Evolutionary conservation across 2,797 vertebrate species (phyloP), one percentile per base, ranked within the genome.

Genomic region (Psittacula derbiana): DNA sequence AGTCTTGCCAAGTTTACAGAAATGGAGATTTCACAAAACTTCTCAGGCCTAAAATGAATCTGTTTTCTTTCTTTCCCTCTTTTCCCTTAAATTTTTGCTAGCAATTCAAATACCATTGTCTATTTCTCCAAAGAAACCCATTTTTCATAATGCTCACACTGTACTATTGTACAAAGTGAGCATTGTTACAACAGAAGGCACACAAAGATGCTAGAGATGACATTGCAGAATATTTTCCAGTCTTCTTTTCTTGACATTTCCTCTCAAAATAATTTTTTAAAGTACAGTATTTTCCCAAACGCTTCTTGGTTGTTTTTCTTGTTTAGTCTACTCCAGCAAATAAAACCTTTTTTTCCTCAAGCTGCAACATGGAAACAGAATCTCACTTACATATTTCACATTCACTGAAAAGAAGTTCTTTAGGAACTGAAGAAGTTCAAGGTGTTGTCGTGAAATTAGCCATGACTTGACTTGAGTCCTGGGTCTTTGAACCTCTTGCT

Each of bases 1-100:
- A 97, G 97, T 98, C 98, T 98, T 98, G 97, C 98, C 97, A 98
- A 86, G 92, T 97, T 97, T 85, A 76, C 80, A 97, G 95, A 97
- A 97, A 97, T 94, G 73, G 95, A 91, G 85, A 86, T 97, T 97
- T 98, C 95, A 97, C 80, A 94, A 94, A 98, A 97, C 89, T 94
- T 96, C 80, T 98, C 81, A 96, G 94, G 90, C 72, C 79, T 60
- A n/a, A 86, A 94, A 95, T 97, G 50, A 95, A 95, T 97, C 72
- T 83, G 12, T 67, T 86, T 33, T 43, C 11, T 78, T 74, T 46
- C 36, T 24, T 80, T 58, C 70, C 6, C 64, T 61, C 36, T 86
- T 96, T 87, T 57, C 33, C n/a, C 50, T 93, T 88, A 92, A 8
- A 36, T 75, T 93, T 93, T 95, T 93, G 62, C 49, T 96, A 94